Evolutionary conservation across 2,888 invertebrate species (phyloP), one percentile per base, ranked within the genome.

Genomic region (Argyra leucocephala): DNA sequence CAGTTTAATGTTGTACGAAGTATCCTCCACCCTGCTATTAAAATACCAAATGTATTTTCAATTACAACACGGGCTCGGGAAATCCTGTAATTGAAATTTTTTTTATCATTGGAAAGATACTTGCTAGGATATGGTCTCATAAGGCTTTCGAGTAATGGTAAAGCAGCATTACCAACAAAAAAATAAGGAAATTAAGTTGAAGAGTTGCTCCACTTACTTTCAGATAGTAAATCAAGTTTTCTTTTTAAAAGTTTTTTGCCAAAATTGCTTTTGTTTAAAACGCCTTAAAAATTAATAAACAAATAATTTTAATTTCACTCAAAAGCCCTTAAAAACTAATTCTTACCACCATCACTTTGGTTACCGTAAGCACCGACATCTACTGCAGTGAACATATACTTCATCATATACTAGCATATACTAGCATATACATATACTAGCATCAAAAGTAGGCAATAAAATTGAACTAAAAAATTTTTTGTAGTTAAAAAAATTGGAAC

Each of bases 401-500:
- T n/a, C n/a, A n/a, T n/a, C n/a, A n/a, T n/a, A n/a, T n/a, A n/a
- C n/a, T 68, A n/a, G n/a, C n/a, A n/a, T n/a, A n/a, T n/a, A n/a
- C n/a, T n/a, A n/a, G n/a, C n/a, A n/a, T n/a, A n/a, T n/a, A n/a
- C n/a, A n/a, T n/a, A n/a, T n/a, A n/a, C n/a, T 63, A 15, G 67
- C 59, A 63, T 72, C 70, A 22, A 64, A 68, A 2, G 61, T 59
- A 12, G 69, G 71, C 48, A 72, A 58, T 61, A 72, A 62, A 10
- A 70, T 71, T 22, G 70, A 65, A 23, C 65, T 67, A 57, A 64
- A 70, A 22, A 48, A 48, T 62, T 69, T 67, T 61, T 72, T 69
- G 60, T 72, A 72, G 65, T 72, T 73, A 58, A 61, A 69, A 63
- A 61, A 73, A 18, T 62, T 7, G 12, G 69, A 64, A 21, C 71